Evolutionary conservation across 1,140 invertebrate species (phyloP).

Genomic region (Sinella curviseta): DNA sequence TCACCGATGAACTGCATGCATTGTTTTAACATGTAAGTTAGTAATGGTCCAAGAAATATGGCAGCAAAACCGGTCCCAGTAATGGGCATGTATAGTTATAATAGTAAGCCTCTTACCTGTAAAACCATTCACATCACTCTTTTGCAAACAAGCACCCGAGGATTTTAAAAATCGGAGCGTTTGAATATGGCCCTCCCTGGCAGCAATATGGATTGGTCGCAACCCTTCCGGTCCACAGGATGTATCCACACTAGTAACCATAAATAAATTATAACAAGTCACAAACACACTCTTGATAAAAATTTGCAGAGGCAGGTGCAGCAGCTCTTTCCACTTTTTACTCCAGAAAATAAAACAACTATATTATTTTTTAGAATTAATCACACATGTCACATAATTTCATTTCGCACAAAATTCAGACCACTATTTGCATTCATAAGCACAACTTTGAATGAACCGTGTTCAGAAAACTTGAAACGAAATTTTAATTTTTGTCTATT

Average conservation of each 20-base stretch:
- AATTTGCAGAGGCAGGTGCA: neutral
- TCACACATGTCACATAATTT: too few species aligned
- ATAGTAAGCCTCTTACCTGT: too few species aligned
- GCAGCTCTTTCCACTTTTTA: constrained; percentile 14
- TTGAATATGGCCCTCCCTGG: constrained; percentile 46
- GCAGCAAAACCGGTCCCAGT: neutral
- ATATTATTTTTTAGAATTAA: too few species aligned
- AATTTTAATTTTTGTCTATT: neutral
- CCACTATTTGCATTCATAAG: too few species aligned
- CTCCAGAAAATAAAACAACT: neutral
- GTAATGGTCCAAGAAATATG: neutral
- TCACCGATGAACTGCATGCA: too few species aligned
- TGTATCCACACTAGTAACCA: constrained; percentile 40
- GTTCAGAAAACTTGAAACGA: too few species aligned
- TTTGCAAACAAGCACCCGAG: constrained; percentile 52
- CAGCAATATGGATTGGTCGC: constrained; percentile 49
- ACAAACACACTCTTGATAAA: constrained; percentile 2
- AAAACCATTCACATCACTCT: constrained; percentile 41
- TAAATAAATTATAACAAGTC: constrained; percentile 21
- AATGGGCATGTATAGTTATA: too few species aligned
- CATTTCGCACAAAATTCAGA: too few species aligned
- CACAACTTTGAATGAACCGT: too few species aligned
- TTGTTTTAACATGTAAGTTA: too few species aligned
- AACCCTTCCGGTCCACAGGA: constrained; percentile 47
- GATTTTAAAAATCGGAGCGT: constrained; percentile 49